Evolutionary conservation across 2,797 vertebrate genomes (phyloP).

Genomic region (Tokudaia tokunoshimensis): DNA sequence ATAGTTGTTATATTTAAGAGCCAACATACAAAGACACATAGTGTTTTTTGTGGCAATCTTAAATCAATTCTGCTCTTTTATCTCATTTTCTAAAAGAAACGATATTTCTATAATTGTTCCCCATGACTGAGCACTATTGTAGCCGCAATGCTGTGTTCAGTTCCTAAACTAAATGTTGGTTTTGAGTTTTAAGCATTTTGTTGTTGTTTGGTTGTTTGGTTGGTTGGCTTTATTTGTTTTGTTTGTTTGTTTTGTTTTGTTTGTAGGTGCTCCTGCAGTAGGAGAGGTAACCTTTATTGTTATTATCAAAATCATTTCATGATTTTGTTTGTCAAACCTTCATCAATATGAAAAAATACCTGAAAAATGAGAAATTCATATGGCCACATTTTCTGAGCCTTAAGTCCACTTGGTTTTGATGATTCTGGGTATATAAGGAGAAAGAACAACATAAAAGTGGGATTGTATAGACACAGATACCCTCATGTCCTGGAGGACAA

Average conservation of each 20-base stretch:
- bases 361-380: background rate
- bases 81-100: conserved; percentile 6
- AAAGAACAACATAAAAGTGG: background rate
- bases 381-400: no score
- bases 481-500: background rate
- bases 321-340: background rate
- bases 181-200: background rate
- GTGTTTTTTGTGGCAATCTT: background rate
- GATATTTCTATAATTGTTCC: background rate
- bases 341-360: background rate
- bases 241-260: background rate
- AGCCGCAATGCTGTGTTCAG: background rate
- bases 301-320: background rate
- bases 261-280: background rate
- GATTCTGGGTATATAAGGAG: background rate
- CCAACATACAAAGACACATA: background rate
- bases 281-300: background rate
- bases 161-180: background rate
- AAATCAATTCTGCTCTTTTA: background rate
- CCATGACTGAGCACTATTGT: background rate
- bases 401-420: background rate
- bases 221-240: background rate
- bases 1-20: background rate
- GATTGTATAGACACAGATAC: background rate
- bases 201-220: no score